Conservation (phyloP, 2,888 invertebrate genomes). For the Plagodis dolabraria region DNA sequence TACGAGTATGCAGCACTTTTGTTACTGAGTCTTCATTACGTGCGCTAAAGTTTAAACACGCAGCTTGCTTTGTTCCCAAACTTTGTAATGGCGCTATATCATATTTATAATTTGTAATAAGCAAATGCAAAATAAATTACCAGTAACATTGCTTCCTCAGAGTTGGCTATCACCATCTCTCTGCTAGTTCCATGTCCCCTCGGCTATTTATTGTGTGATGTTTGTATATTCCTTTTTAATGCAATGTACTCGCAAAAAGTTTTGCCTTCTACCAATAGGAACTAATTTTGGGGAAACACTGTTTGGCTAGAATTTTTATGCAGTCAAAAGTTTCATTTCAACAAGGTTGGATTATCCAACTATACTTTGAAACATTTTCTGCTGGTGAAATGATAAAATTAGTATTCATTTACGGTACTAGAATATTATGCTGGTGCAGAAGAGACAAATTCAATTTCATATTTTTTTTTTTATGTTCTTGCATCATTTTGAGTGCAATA, state of each 20-base stretch:
- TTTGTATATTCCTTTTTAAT: slow-evolving; percentile 40
- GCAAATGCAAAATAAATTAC: slow-evolving; percentile 44
- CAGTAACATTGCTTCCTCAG: slow-evolving; percentile 47
- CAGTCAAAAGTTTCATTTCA: slow-evolving; percentile 27
- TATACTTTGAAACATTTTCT: neutral
- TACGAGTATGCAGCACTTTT: neutral
- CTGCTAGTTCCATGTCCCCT: slow-evolving; percentile 47
- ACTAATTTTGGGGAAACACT: slow-evolving; percentile 41
- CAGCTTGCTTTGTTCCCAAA: slow-evolving; percentile 32
- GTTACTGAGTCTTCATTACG: neutral
- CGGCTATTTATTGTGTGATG: slow-evolving; percentile 58
- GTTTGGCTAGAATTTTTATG: slow-evolving; percentile 30
- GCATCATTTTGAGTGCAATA: neutral
- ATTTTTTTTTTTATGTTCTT: neutral
- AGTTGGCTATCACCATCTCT: slow-evolving; percentile 51
- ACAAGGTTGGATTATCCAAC: too few species aligned
- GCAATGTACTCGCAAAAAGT: slow-evolving; percentile 34
- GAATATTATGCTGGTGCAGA: slow-evolving; percentile 1
- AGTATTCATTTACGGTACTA: slow-evolving; percentile 12
- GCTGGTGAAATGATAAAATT: slow-evolving; percentile 11
- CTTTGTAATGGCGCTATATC: slow-evolving; percentile 30
- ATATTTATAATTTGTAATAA: slow-evolving; percentile 38
- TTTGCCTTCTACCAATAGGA: slow-evolving; percentile 29
- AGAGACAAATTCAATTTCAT: neutral
- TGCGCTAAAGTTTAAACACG: slow-evolving; percentile 7